Percentiles rank a stretch among this genome's conserved stretches.
Conservation (phyloP, 2,797 vertebrate genomes). For the Champsocephalus esox region DNA sequence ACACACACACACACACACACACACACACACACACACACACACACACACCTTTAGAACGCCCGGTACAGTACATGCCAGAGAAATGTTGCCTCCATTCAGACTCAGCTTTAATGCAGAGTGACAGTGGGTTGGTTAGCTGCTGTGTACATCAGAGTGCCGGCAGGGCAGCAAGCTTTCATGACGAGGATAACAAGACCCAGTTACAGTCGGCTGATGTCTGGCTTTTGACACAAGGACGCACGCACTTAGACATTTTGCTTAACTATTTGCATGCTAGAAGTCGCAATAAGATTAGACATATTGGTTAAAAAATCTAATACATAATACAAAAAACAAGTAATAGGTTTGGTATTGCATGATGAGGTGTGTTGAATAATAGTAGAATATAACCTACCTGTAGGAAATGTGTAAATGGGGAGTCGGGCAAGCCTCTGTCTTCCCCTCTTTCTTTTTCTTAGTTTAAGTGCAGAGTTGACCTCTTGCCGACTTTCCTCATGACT, state of each 20-base stretch:
- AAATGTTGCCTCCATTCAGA: constrained; percentile 29
- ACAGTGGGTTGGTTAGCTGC: constrained; percentile 42
- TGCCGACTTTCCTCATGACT: constrained; percentile 59
- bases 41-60: background rate
- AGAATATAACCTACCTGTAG: constrained; percentile 55
- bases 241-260: background rate
- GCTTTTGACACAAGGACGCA: constrained; percentile 11
- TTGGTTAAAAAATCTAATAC: background rate
- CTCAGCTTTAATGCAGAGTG: constrained; percentile 48
- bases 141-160: constrained; percentile 41
- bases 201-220: constrained; percentile 37
- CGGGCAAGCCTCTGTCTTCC: constrained; percentile 22
- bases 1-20: too few species aligned
- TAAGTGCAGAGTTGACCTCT: constrained; percentile 39
- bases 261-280: background rate
- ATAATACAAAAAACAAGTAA: background rate
- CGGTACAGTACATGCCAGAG: background rate
- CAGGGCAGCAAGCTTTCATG: constrained; percentile 45
- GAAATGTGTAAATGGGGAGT: constrained; percentile 51
- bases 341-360: background rate
- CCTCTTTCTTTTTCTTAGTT: constrained; percentile 25
- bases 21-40: too few species aligned
- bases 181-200: constrained; percentile 50
- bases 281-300: background rate
- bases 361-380: background rate